Evolutionary conservation across 2,888 invertebrate species (phyloP).

Genomic region (Patella caerulea): DNA sequence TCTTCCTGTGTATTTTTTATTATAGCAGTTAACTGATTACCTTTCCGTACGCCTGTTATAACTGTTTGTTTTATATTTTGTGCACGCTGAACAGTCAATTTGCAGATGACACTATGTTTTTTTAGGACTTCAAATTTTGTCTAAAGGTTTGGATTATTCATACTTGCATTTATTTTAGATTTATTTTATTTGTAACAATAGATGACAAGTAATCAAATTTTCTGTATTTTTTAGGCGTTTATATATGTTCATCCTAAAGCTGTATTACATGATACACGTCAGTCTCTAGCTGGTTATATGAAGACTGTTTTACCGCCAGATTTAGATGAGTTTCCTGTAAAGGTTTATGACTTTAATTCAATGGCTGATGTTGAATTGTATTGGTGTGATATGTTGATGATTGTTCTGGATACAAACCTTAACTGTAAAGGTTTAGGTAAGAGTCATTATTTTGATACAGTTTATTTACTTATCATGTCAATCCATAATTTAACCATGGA

Average conservation of each 20-base stretch:
- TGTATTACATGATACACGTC: slow-evolving; percentile 78
- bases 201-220: too few relatives aligned
- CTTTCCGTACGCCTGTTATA: too few relatives aligned
- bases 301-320: slow-evolving; percentile 76
- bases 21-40: too few relatives aligned
- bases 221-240: slow-evolving; percentile 70
- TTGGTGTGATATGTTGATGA: slow-evolving; percentile 78
- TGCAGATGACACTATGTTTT: too few relatives aligned
- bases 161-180: too few relatives aligned
- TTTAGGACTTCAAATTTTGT: too few relatives aligned
- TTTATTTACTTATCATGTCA: too few relatives aligned
- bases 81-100: too few relatives aligned
- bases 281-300: slow-evolving; percentile 78
- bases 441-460: not conserved
- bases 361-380: slow-evolving; percentile 75
- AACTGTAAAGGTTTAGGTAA: slow-evolving; percentile 64
- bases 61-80: too few relatives aligned
- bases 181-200: too few relatives aligned
- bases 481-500: too few relatives aligned
- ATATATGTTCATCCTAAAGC: slow-evolving; percentile 79
- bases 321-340: slow-evolving; percentile 75
- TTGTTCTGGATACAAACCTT: slow-evolving; percentile 79
- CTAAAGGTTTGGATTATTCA: too few relatives aligned
- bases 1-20: not conserved
- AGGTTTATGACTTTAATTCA: slow-evolving; percentile 75